phyloP scores from a whole-genome alignment of 2,888 invertebrate genomes.

The Venustoraphidia nigricollis region DNA sequence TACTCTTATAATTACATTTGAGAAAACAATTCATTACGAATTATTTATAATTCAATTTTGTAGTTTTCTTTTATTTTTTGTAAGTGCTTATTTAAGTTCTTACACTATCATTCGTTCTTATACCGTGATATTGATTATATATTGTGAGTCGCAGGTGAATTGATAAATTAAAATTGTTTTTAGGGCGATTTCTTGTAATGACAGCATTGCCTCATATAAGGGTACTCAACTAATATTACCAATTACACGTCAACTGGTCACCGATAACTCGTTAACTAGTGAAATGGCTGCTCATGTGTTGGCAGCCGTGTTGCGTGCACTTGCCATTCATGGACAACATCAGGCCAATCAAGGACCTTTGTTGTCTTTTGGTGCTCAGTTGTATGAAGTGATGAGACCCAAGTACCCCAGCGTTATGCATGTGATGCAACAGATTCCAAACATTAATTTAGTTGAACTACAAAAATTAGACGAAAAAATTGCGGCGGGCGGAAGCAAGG shows the following conservation, averaged over 20 bases:
- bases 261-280: slow-evolving; percentile 43
- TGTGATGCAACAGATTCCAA: slow-evolving; percentile 66
- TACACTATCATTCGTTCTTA: no score
- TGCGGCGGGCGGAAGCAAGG: slow-evolving; percentile 44
- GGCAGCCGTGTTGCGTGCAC: slow-evolving; percentile 59
- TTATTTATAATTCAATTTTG: no score
- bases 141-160: no score
- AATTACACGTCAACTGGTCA: slow-evolving; percentile 47
- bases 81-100: no score
- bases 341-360: slow-evolving; percentile 74
- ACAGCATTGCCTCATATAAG: slow-evolving; percentile 66
- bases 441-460: slow-evolving; percentile 62
- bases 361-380: slow-evolving; percentile 65
- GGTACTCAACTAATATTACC: slow-evolving; percentile 63
- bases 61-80: no score
- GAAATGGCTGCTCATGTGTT: slow-evolving; percentile 59
- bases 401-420: slow-evolving; percentile 53
- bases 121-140: no score
- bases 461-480: slow-evolving; percentile 79
- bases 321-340: slow-evolving; percentile 79
- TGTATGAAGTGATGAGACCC: slow-evolving; percentile 71
- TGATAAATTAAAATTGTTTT: slow-evolving; percentile 10
- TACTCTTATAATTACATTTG: no score
- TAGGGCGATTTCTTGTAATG: slow-evolving; percentile 69
- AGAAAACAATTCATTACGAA: no score